phyloP scores from a whole-genome alignment of 2,888 invertebrate genomes.

The Aplocera efformata region DNA sequence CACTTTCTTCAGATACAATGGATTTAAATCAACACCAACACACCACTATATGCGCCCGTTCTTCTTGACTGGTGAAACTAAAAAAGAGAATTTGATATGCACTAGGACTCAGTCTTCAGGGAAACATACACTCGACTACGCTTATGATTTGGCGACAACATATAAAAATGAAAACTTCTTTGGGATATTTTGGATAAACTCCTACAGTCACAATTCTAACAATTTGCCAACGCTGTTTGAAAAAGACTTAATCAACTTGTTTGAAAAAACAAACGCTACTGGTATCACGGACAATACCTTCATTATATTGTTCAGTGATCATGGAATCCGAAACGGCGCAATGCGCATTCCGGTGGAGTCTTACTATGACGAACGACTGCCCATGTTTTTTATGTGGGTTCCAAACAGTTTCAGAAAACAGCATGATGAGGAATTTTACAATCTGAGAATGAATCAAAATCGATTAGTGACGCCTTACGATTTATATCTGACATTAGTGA shows the following conservation, averaged over 20 bases:
- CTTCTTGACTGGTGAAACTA: constrained; percentile 82
- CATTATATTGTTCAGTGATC: constrained; percentile 87
- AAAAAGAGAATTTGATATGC: constrained; percentile 59
- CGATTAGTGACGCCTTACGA: constrained; percentile 88
- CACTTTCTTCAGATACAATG: constrained; percentile 80
- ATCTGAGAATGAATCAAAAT: constrained; percentile 82
- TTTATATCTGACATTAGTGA: constrained; percentile 82
- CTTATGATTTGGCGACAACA: constrained; percentile 80
- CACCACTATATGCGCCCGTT: constrained; percentile 90
- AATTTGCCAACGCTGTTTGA: constrained; percentile 85
- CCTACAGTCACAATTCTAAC: constrained; percentile 84
- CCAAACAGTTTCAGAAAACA: constrained; percentile 81
- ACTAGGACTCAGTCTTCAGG: constrained; percentile 76
- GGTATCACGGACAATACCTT: constrained; percentile 83
- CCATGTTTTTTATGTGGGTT: constrained; percentile 85
- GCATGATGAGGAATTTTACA: constrained; percentile 76
- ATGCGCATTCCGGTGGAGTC: constrained; percentile 84
- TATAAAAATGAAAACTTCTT: constrained; percentile 83
- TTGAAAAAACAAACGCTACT: constrained; percentile 71
- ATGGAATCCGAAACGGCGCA: constrained; percentile 86
- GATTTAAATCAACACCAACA: constrained; percentile 86
- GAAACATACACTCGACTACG: constrained; percentile 84
- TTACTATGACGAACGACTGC: constrained; percentile 88
- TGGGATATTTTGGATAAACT: constrained; percentile 88
- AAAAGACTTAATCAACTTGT: constrained; percentile 72